Evolutionary conservation across 1,140 invertebrate genomes (phyloP), one percentile per base, ranked within the genome.

Genomic region (Nephila pilipes): DNA sequence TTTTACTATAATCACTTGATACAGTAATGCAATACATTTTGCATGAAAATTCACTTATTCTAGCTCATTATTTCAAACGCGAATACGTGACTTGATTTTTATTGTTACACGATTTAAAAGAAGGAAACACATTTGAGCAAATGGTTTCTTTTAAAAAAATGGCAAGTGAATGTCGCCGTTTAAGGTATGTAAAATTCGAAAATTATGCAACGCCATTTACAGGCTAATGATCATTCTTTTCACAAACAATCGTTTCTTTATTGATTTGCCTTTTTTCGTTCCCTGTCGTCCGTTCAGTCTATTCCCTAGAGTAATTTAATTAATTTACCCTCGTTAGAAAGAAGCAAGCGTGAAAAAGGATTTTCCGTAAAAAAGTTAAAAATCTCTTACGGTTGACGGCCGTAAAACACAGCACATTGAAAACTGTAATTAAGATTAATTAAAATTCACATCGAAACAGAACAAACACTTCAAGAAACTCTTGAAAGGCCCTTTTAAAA

Each of bases 371-470:
- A 54, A 83, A 29, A 5, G 46, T 22, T 22, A 57, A 54, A 83
- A 83, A 83, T 16, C 22, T 75, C 81, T 22, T 54, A 57, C 38
- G 46, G 25, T 16, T 54, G 14, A 22, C n/a, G 14, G 38, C n/a
- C 81, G 18, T 54, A 81, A 81, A 81, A 46, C 36, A 18, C 55
- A 58, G 18, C 25, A 46, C 46, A 46, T 60, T 87, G 14, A 16
- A 16, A 38, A 69, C 29, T 18, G 88, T 57, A 54, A 90, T 90
- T 90, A 90, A 90, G 88, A 90, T 90, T 90, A 90, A 90, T 90
- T 90, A 90, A 90, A 90, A 79, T 60, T 25, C 65, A 79, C 60
- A 38, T 69, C 14, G 58, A 89, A 79, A 89, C 60, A 25, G 87
- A 88, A 75, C 58, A 87, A 87, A 87, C 88, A 90, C 88, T 90